Evolutionary conservation across 2,888 invertebrate genomes (phyloP).

Genomic region (Hemithea aestivaria): DNA sequence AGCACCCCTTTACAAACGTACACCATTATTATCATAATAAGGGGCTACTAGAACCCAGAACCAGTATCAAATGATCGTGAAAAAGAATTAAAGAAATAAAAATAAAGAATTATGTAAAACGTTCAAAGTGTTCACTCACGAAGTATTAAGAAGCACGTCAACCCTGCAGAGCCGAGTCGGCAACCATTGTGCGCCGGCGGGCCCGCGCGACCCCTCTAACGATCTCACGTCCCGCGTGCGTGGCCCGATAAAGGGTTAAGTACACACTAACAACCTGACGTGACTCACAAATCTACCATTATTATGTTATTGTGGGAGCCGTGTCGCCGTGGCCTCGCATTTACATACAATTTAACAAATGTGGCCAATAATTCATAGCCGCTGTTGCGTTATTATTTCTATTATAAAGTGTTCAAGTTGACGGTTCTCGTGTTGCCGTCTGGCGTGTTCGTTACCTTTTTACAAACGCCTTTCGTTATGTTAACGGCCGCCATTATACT

Average conservation of each 20-base stretch:
- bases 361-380: constrained; percentile 74
- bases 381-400: constrained; percentile 73
- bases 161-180: constrained; percentile 17
- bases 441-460: constrained; percentile 57
- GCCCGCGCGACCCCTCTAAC: constrained; percentile 64
- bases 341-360: constrained; percentile 79
- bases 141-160: constrained; percentile 22
- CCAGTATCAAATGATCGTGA: constrained; percentile 23
- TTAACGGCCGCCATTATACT: constrained; percentile 54
- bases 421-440: constrained; percentile 63
- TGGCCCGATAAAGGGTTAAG: constrained; percentile 78
- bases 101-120: constrained; percentile 26
- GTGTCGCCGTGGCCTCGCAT: constrained; percentile 68
- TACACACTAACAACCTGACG: constrained; percentile 77
- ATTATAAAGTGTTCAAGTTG: constrained; percentile 72
- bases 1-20: constrained; percentile 6
- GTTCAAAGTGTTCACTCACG: constrained; percentile 27
- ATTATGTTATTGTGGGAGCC: constrained; percentile 79
- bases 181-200: constrained; percentile 42
- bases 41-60: constrained; percentile 3
- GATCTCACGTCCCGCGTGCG: constrained; percentile 77
- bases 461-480: constrained; percentile 47
- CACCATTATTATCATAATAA: constrained; percentile 9
- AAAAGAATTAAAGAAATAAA: too few relatives aligned
- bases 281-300: constrained; percentile 78